A percentile compares a stretch with the other conserved stretches of the same genome.
Conservation (phyloP, 1,140 invertebrate genomes). For the Drosophila murphyi region DNA sequence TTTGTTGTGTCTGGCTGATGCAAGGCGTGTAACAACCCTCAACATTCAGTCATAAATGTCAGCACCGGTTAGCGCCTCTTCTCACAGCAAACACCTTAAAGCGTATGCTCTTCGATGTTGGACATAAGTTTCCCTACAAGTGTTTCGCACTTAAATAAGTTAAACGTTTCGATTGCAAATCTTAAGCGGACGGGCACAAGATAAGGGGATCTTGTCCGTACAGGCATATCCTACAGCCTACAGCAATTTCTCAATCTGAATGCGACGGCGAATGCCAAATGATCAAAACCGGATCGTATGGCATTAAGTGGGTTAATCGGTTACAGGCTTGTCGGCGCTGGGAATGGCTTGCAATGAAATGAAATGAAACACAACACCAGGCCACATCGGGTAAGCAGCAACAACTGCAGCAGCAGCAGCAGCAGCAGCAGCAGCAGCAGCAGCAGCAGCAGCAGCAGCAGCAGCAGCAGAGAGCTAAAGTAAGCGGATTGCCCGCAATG, state of each 20-base stretch:
- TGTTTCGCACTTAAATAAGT: neutral
- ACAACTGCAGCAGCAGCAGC: neutral
- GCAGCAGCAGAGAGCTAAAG: constrained; percentile 45
- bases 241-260: constrained; percentile 40
- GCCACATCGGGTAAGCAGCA: constrained; percentile 16
- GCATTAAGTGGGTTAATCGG: constrained; percentile 73
- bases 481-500: constrained; percentile 40
- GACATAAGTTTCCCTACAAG: constrained; percentile 5
- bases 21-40: constrained; percentile 19
- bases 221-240: constrained; percentile 60
- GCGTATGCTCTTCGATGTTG: constrained; percentile 29
- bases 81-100: constrained; percentile 18
- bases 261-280: constrained; percentile 31
- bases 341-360: constrained; percentile 57
- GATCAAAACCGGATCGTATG: constrained; percentile 62
- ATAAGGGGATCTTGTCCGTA: neutral
- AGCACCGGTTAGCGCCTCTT: constrained; percentile 23
- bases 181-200: neutral
- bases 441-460: no score
- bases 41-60: constrained; percentile 33
- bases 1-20: constrained; percentile 22
- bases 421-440: neutral
- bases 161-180: neutral
- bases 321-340: constrained; percentile 55
- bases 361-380: constrained; percentile 52